These are phyloP conservation scores for Austrofundulus limnaeus DNA, from an alignment of 2,113 vertebrate genomes.

Conservation along the genomic window DNA sequence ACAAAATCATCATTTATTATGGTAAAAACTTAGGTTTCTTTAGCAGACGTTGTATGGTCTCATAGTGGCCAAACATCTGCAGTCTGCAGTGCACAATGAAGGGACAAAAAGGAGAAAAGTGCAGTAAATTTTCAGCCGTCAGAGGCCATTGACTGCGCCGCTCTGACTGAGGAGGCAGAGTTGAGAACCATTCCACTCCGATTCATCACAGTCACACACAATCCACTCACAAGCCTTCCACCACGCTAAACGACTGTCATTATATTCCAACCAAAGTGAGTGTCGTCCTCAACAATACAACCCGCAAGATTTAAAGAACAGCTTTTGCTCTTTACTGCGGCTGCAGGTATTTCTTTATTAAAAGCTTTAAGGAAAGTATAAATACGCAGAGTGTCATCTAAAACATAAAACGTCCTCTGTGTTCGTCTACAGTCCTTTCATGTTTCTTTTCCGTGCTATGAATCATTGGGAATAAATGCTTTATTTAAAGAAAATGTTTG, in stretches of 20 bases:
- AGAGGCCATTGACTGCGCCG: constrained; percentile 59
- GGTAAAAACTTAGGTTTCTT: no score
- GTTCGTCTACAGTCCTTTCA: constrained; percentile 17
- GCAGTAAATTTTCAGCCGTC: constrained; percentile 62
- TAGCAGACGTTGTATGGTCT: background rate
- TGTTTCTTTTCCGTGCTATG: constrained; percentile 13
- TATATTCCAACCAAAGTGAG: background rate
- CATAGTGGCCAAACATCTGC: constrained; percentile 7
- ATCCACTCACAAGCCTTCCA: constrained; percentile 24
- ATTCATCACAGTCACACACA: constrained; percentile 57
- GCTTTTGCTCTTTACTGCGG: background rate
- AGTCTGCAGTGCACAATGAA: constrained; percentile 25
- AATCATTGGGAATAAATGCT: constrained; percentile 28
- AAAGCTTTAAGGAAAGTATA: background rate
- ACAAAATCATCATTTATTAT: no score
- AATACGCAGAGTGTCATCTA: constrained; percentile 1
- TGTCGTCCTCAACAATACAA: background rate
- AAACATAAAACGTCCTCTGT: background rate
- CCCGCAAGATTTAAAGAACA: background rate
- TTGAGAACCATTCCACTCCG: constrained; percentile 49
- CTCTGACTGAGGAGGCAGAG: constrained; percentile 47
- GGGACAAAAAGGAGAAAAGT: constrained; percentile 25
- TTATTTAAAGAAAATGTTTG: constrained; percentile 23
- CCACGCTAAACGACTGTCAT: constrained; percentile 14
- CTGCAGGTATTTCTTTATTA: background rate